Conservation (phyloP, 2,797 vertebrate species). For the Acipenser ruthenus region DNA sequence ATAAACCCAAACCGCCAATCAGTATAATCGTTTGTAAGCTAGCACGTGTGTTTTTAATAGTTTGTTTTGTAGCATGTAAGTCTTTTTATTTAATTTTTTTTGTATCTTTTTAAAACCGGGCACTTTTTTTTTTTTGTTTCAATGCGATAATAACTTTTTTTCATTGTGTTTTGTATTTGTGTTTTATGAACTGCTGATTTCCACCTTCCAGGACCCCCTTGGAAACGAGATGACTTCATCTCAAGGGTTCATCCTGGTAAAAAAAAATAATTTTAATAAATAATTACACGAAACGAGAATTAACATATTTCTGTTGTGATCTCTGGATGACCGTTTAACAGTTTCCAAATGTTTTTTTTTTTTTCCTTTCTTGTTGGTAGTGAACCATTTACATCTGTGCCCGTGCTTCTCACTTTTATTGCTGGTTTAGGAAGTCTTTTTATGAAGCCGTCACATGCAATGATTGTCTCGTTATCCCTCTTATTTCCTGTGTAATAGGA, state of each 20-base stretch:
- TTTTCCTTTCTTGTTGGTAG: constrained; percentile 8
- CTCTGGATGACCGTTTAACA: too few relatives aligned
- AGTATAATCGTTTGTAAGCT: too few relatives aligned
- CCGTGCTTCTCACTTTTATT: constrained; percentile 1
- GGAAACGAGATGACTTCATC: constrained; percentile 24
- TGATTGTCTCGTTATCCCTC: too few relatives aligned
- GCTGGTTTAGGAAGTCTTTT: too few relatives aligned
- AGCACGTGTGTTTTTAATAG: too few relatives aligned
- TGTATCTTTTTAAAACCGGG: too few relatives aligned
- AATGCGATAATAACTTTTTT: not conserved
- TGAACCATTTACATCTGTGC: not conserved
- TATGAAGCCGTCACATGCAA: too few relatives aligned
- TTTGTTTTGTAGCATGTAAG: too few relatives aligned
- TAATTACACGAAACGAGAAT: not conserved
- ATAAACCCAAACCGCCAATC: too few relatives aligned
- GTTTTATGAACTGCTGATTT: constrained; percentile 20
- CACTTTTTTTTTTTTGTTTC: too few relatives aligned
- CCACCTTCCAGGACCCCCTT: constrained; percentile 20
- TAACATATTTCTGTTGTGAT: not conserved
- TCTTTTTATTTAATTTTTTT: too few relatives aligned
- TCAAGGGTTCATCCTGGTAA: constrained; percentile 26
- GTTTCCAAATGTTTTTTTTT: constrained; percentile 2
- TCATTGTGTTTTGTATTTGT: constrained; percentile 7
- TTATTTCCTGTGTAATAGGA: too few relatives aligned
- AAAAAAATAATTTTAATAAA: constrained; percentile 12